Percentiles rank a stretch among this genome's conserved stretches.
Conservation (phyloP, 2,797 vertebrate species). For the Danio albolineatus region DNA sequence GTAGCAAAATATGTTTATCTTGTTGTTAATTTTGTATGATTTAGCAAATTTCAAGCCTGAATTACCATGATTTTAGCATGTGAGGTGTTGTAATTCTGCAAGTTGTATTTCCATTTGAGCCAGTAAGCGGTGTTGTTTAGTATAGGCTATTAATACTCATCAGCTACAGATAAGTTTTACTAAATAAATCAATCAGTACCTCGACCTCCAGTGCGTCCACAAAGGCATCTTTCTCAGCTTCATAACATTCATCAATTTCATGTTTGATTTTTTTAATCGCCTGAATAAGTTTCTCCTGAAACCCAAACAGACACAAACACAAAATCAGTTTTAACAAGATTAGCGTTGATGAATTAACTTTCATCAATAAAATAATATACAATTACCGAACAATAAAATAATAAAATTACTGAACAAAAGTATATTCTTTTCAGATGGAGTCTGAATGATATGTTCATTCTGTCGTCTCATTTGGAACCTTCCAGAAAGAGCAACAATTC, state of each 20-base stretch:
- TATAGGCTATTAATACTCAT: slow-evolving; percentile 4
- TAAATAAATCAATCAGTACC: slow-evolving; percentile 65
- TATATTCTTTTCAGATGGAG: neutral
- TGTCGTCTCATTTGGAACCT: neutral
- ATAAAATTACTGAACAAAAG: neutral
- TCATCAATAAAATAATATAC: too few relatives aligned
- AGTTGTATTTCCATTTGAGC: neutral
- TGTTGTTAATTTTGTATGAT: too few relatives aligned
- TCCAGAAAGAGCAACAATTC: neutral
- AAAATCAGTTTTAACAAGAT: slow-evolving; percentile 38
- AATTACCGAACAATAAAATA: neutral
- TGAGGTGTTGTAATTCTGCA: neutral
- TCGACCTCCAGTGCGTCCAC: slow-evolving; percentile 72
- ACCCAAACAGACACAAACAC: slow-evolving; percentile 12
- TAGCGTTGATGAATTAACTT: neutral
- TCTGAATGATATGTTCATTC: neutral
- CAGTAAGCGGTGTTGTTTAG: neutral
- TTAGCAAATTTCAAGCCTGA: too few relatives aligned
- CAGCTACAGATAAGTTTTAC: neutral
- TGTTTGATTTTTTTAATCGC: slow-evolving; percentile 83
- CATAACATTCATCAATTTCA: slow-evolving; percentile 77
- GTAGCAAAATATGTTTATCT: too few relatives aligned
- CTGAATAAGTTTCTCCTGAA: slow-evolving; percentile 79
- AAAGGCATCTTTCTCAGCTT: slow-evolving; percentile 75
- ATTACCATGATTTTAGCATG: too few relatives aligned